Conservation (phyloP, 2,113 vertebrate genomes). For the Albula goreensis region DNA sequence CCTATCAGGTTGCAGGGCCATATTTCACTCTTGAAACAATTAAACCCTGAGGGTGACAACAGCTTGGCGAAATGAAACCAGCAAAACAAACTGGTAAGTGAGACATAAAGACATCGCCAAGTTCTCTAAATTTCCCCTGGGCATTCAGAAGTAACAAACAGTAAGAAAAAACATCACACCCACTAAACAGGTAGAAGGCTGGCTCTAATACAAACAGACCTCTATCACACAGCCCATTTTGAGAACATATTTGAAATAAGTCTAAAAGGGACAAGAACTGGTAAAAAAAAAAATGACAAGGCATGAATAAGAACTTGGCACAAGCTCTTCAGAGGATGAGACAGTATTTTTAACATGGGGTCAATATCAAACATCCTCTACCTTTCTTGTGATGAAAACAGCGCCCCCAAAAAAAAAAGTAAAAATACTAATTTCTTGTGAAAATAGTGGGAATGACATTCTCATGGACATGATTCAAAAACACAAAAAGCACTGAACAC, state of each 20-base stretch:
- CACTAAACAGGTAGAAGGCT: constrained; percentile 61
- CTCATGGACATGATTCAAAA: background rate
- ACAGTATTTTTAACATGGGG: constrained; percentile 33
- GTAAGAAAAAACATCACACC: constrained; percentile 52
- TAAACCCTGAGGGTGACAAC: constrained; percentile 44
- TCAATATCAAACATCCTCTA: constrained; percentile 47
- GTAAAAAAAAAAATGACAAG: constrained; percentile 50
- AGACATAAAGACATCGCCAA: constrained; percentile 57
- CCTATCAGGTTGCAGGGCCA: constrained; percentile 22
- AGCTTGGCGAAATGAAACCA: constrained; percentile 44
- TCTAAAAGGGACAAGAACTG: constrained; percentile 51
- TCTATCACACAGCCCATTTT: constrained; percentile 42
- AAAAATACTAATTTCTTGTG: background rate
- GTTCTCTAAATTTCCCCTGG: constrained; percentile 62
- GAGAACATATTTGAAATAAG: constrained; percentile 49
- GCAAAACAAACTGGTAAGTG: constrained; percentile 57
- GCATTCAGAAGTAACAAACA: constrained; percentile 56
- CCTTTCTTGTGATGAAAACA: constrained; percentile 11
- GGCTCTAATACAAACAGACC: constrained; percentile 60
- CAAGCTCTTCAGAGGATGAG: constrained; percentile 41
- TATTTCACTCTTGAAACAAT: constrained; percentile 46
- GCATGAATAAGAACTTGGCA: constrained; percentile 61
- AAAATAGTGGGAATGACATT: background rate
- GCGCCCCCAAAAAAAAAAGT: background rate
- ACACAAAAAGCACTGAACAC: background rate